Conservation (phyloP, 1,140 invertebrate species). For the Steinernema khuongi region DNA sequence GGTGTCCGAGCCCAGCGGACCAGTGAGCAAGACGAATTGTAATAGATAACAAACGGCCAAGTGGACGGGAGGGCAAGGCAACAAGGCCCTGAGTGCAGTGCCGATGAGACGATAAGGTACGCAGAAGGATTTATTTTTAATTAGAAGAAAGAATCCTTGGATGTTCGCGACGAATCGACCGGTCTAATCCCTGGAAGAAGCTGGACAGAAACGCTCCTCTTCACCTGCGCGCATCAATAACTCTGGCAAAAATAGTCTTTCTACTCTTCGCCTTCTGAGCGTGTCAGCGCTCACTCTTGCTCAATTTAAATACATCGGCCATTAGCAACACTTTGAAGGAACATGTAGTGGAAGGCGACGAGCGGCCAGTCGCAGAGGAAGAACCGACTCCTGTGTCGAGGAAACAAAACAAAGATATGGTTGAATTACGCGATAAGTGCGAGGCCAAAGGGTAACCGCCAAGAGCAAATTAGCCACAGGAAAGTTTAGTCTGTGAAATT, state of each 20-base stretch:
- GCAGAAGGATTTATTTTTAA: constrained; percentile 10
- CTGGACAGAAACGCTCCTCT: not conserved
- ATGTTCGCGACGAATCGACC: not conserved
- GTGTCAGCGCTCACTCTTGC: not conserved
- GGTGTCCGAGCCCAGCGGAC: too few relatives aligned
- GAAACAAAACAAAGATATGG: too few relatives aligned
- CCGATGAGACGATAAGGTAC: constrained; percentile 11
- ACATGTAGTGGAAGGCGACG: too few relatives aligned
- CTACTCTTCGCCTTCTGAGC: not conserved
- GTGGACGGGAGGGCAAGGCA: not conserved
- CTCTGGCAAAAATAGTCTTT: not conserved
- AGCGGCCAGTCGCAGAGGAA: too few relatives aligned
- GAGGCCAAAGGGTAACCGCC: too few relatives aligned
- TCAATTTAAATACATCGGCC: not conserved
- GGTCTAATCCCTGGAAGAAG: not conserved
- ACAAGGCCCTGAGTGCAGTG: not conserved
- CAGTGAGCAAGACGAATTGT: not conserved
- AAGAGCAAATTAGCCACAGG: not conserved
- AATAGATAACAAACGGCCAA: too few relatives aligned
- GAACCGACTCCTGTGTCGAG: too few relatives aligned
- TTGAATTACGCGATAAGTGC: too few relatives aligned
- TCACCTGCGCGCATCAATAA: constrained; percentile 10
- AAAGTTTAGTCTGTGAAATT: not conserved
- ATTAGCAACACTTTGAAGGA: too few relatives aligned
- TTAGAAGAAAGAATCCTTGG: not conserved